Evolutionary conservation across 2,113 vertebrate genomes (phyloP).

Genomic region (Scolopax mira): DNA sequence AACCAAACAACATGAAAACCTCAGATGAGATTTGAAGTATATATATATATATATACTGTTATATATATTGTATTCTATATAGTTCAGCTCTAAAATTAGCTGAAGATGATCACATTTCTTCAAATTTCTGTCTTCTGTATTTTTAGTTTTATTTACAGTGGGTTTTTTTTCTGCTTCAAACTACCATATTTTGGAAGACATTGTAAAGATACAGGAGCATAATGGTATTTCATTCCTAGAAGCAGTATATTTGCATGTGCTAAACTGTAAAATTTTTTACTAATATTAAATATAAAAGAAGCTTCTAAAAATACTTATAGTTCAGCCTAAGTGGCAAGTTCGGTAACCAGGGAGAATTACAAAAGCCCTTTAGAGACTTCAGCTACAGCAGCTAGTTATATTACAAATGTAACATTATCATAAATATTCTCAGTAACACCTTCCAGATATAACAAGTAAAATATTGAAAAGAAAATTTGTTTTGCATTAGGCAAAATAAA

Average conservation of each 20-base stretch:
- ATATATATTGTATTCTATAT: neutral
- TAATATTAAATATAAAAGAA: neutral
- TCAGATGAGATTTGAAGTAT: neutral
- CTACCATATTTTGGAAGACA: neutral
- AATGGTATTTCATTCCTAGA: neutral
- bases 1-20: neutral
- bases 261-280: neutral
- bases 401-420: neutral
- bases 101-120: neutral
- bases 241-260: neutral
- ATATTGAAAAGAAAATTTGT: neutral
- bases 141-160: neutral
- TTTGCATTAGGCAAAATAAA: neutral
- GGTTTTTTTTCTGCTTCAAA: neutral
- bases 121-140: neutral
- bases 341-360: neutral
- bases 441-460: neutral
- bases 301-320: neutral
- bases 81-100: neutral
- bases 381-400: neutral
- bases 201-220: neutral
- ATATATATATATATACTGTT: no score
- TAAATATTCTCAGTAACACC: neutral
- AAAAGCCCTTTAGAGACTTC: neutral
- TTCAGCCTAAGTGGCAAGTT: neutral